Evolutionary conservation across 2,113 vertebrate genomes (phyloP).

Genomic region (Myiagra hebetior): DNA sequence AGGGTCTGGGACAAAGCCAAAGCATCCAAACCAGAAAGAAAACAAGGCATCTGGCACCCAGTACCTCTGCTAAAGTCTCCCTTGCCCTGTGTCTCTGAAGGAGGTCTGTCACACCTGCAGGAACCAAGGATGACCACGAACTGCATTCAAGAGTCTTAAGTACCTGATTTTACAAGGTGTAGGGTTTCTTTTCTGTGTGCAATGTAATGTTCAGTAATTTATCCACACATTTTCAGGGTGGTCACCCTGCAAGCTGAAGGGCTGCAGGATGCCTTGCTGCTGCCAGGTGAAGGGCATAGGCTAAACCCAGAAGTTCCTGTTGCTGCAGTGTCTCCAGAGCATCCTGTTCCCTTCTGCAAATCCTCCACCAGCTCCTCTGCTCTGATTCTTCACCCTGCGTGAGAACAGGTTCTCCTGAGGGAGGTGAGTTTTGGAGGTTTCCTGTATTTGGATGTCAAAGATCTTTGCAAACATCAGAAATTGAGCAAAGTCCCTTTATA

Average conservation of each 20-base stretch:
- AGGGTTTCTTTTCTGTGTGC: not conserved
- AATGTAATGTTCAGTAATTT: not conserved
- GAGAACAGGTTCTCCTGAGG: not conserved
- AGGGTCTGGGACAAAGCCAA: not conserved
- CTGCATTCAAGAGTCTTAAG: not conserved
- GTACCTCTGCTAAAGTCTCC: not conserved
- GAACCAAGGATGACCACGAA: not conserved
- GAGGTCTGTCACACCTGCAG: not conserved
- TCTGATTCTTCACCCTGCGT: not conserved
- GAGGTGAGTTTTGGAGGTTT: not conserved
- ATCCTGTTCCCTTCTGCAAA: not conserved
- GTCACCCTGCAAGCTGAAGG: not conserved
- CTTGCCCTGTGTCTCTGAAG: not conserved
- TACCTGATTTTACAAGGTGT: not conserved
- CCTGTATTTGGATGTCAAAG: not conserved
- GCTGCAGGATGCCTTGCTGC: not conserved
- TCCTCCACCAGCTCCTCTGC: not conserved
- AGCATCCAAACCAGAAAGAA: not conserved
- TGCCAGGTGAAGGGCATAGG: not conserved
- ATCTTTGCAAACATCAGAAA: not conserved
- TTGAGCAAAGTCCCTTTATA: not conserved
- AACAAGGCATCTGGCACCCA: not conserved
- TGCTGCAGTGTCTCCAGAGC: not conserved
- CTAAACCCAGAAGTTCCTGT: fast-evolving
- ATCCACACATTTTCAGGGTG: not conserved